A percentile compares a stretch with the other conserved stretches of the same genome.
Evolutionary conservation across 2,797 vertebrate species (phyloP).

Genomic region (Balearica regulorum): DNA sequence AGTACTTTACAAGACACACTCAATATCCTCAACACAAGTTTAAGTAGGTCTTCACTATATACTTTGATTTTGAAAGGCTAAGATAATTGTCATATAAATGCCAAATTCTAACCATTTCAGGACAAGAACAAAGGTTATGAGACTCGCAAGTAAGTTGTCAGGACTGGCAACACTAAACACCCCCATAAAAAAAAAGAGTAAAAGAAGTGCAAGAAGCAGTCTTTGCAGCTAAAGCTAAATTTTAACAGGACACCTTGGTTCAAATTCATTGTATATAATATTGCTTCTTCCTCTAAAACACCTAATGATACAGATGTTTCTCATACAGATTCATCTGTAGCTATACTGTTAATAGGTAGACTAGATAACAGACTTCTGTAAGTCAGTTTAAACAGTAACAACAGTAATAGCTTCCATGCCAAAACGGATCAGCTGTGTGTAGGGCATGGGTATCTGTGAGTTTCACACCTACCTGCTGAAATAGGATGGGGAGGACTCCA

Average conservation of each 20-base stretch:
- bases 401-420: neutral
- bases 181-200: neutral
- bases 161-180: neutral
- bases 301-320: neutral
- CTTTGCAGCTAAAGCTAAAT: neutral
- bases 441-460: rapidly evolving
- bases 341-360: neutral
- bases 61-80: neutral
- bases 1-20: neutral
- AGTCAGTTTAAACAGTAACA: neutral
- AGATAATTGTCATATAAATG: neutral
- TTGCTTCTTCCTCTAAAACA: neutral
- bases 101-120: neutral
- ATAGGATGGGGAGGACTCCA: neutral
- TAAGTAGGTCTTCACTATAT: neutral
- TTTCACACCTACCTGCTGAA: neutral
- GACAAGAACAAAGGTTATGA: neutral
- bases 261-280: neutral
- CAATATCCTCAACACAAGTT: neutral
- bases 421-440: neutral
- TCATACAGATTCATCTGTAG: neutral
- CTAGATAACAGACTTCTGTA: neutral
- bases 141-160: neutral
- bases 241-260: neutral
- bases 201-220: neutral